phyloP scores from a whole-genome alignment of 2,797 vertebrate species.

The Acanthornis magna region DNA sequence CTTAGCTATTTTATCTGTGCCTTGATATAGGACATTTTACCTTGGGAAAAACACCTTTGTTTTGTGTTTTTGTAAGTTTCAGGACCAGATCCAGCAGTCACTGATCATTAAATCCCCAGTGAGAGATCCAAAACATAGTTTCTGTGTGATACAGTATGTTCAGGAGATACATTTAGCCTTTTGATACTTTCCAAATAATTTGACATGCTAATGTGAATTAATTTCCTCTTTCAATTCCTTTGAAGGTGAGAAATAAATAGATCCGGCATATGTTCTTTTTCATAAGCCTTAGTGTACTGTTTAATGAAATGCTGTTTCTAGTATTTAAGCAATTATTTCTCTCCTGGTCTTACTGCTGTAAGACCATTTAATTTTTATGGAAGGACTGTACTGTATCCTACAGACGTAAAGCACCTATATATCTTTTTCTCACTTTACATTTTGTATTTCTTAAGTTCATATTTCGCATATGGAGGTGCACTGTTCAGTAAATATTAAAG shows the following conservation, averaged over 20 bases:
- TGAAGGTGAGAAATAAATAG: background rate
- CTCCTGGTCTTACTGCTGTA: background rate
- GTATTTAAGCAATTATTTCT: background rate
- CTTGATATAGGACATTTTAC: background rate
- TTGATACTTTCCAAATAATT: background rate
- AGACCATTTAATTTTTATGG: background rate
- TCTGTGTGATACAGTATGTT: background rate
- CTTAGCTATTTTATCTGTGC: background rate
- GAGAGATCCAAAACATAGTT: background rate
- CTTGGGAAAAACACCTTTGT: background rate
- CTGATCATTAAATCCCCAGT: background rate
- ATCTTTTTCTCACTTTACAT: background rate
- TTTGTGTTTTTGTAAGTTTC: background rate
- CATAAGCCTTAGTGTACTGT: fast-evolving
- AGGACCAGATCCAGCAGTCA: background rate
- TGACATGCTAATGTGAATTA: background rate
- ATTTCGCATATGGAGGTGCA: background rate
- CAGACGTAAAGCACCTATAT: background rate
- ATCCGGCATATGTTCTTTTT: background rate
- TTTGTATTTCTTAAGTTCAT: background rate
- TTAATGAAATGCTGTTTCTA: background rate
- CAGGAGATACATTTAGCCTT: background rate
- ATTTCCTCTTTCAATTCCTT: background rate
- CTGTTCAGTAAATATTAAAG: background rate
- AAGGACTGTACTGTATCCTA: background rate